Base-by-base conservation (phyloP, 1,140 invertebrate species). In the Drosophila dunni region DNA sequence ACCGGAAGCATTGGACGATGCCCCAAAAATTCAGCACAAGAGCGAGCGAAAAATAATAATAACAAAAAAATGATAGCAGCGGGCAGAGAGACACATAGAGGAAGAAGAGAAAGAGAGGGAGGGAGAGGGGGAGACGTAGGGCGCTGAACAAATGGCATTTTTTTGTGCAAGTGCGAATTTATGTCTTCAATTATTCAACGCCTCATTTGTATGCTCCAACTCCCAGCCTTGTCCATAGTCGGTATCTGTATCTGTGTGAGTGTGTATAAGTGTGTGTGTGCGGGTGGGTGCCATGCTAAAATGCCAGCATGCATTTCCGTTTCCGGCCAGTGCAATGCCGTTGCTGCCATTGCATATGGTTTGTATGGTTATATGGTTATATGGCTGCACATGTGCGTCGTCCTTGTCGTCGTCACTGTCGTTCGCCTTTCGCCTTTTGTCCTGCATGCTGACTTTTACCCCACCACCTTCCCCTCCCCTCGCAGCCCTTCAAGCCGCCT, bases 141-240 rank as follows among this genome's bases (percentile, higher is more conserved):
- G 9, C 40, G 46, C 34, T 38, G 51, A 38, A 38, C 77, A 83
- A 86, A 75, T 73, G 36, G 24, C 45, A 63, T 81, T 79, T 34
- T 29, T 45, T 38, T 75, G 66, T 75, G 80, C 84, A 88, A 89
- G 84, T 88, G 85, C 85, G 84, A 88, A 88, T 89, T 88, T 90
- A 88, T 89, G 84, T 88, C 84, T 88, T 88, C 85, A 88, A 88
- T 88, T 88, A 88, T 88, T 88, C 84, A 88, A 88, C 84, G 80
- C 84, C 80, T 88, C 84, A 88, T 88, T 88, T 88, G 81, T 78
- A 80, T 89, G 74, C 75, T 70, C 75, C 80, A 62, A 61, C 75
- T 70, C 64, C 79, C 62, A 24, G 56, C 40, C 6, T 40, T n/a
- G 40, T 51, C 42, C 20, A 42, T 40, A 33, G 33, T 44, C n/a